Evolutionary conservation across 2,888 invertebrate genomes (phyloP).

Genomic region (Drosophila diplacantha): DNA sequence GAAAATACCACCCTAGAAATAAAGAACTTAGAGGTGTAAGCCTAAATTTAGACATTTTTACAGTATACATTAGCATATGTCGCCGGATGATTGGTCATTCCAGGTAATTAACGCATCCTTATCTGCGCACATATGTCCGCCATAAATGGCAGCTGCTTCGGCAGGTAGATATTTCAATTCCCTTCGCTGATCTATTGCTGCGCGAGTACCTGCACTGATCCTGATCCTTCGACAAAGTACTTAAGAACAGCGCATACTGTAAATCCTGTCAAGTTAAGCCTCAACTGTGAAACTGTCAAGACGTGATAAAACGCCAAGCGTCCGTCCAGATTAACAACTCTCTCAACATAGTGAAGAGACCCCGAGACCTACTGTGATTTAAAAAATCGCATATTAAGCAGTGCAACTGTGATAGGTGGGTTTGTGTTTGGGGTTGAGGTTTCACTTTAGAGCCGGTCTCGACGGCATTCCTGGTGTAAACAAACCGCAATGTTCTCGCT

Average conservation of each 20-base stretch:
- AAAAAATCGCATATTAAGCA: conserved; percentile 20
- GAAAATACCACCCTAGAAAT: conserved; percentile 16
- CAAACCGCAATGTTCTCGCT: conserved; percentile 41
- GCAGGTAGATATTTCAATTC: conserved; percentile 46
- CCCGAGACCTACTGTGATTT: conserved; percentile 53
- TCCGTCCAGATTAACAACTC: conserved; percentile 22
- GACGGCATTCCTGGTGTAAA: conserved; percentile 58
- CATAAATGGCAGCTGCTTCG: conserved; percentile 53
- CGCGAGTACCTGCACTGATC: conserved; percentile 2
- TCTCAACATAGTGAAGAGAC: neutral
- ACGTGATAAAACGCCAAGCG: conserved; percentile 55
- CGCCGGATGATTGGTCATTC: conserved; percentile 10
- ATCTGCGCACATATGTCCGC: conserved; percentile 43
- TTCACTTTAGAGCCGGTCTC: conserved; percentile 48
- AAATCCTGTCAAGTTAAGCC: conserved; percentile 12
- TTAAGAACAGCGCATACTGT: conserved; percentile 35
- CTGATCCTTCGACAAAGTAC: conserved; percentile 28
- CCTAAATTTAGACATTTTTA: conserved; percentile 2
- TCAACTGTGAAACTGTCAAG: conserved; percentile 28
- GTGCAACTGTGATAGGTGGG: conserved; percentile 52
- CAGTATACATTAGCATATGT: conserved; percentile 26
- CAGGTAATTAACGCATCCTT: conserved; percentile 20
- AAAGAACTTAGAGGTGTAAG: neutral
- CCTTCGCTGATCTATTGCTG: conserved; percentile 15
- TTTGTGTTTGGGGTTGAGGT: conserved; percentile 12